Base-by-base conservation (phyloP, 2,888 invertebrate species). In the Diplazon laetatorius region DNA sequence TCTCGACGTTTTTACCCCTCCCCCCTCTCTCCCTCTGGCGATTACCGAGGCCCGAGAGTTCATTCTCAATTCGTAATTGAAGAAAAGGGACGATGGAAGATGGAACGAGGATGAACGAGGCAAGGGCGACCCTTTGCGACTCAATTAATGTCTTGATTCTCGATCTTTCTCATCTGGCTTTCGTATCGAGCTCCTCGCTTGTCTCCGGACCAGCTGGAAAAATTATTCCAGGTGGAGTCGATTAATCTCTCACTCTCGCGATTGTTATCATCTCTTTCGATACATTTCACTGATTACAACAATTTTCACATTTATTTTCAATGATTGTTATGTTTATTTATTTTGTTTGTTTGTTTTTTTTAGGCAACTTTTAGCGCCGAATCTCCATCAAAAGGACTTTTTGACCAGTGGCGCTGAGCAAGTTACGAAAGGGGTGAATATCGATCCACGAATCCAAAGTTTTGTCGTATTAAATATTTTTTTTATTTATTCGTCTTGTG, bases 331-430 rank as follows among this genome's bases (percentile, higher is more conserved):
- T n/a, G n/a, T n/a, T n/a, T n/a, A n/a, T n/a, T n/a, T n/a, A n/a
- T n/a, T n/a, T n/a, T n/a, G n/a, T n/a, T n/a, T n/a, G n/a, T n/a
- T n/a, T n/a, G n/a, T n/a, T n/a, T 22, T 52, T 66, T 25, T 14
- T 94, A 97, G 97, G 91, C 97, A 97, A 96, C 94, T 97, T 90
- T 94, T 97, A 92, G 97, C 97, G 90, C 97, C 97, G 80, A 97
- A 97, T 92, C 94, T 97, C 90, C 95, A 96, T 91, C 97, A 97
- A 92, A 97, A 96, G 89, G 97, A 97, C 91, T 97, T 95, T 92
- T 94, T 97, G 89, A 94, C 95, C 80, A 96, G 95, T 90, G 97
- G 96, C 87, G 97, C 96, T 82, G 96, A 96, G 89, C 95, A 96
- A 90, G 94, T 95, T 89, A 94, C 95, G 73, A 95, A 96, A 92